Percentiles rank a stretch among this genome's conserved stretches.
phyloP scores from a whole-genome alignment of 1,140 invertebrate genomes.

The Drosophila setifemur region DNA sequence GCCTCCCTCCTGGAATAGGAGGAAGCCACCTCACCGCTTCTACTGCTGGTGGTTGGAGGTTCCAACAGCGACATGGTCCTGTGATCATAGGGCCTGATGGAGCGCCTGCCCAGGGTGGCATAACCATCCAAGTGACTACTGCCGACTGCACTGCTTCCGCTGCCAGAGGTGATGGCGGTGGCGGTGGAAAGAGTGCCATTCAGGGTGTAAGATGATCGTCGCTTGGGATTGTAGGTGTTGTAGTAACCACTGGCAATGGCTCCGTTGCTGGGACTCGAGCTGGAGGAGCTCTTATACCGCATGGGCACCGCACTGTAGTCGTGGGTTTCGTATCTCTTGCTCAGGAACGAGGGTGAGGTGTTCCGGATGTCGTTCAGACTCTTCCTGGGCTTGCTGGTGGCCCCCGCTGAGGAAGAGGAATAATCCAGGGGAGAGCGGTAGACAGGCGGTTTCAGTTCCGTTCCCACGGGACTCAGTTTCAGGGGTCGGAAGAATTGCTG shows the following conservation, averaged over 20 bases:
- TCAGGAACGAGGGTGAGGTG: slow-evolving; percentile 71
- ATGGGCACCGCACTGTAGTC: slow-evolving; percentile 67
- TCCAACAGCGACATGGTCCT: slow-evolving; percentile 78
- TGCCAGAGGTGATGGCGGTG: slow-evolving; percentile 28
- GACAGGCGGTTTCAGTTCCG: slow-evolving; percentile 74
- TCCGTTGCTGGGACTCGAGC: slow-evolving; percentile 72
- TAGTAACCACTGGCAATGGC: slow-evolving; percentile 61
- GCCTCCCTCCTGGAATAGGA: slow-evolving; percentile 62
- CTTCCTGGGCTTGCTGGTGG: slow-evolving; percentile 68
- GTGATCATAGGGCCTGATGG: slow-evolving; percentile 72
- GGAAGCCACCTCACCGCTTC: slow-evolving; percentile 22
- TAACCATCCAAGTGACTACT: slow-evolving; percentile 69
- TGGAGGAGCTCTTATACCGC: slow-evolving; percentile 71
- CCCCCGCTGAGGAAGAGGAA: slow-evolving; percentile 27
- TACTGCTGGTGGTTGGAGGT: slow-evolving; percentile 44
- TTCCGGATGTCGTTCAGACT: slow-evolving; percentile 78
- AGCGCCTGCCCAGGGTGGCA: slow-evolving; percentile 74
- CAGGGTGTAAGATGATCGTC: slow-evolving; percentile 73
- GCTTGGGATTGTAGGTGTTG: slow-evolving; percentile 79
- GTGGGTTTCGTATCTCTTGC: slow-evolving; percentile 61
- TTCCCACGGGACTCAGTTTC: slow-evolving; percentile 75
- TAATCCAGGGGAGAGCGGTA: slow-evolving; percentile 73
- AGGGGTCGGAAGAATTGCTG: slow-evolving; percentile 77
- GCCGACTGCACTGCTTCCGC: slow-evolving; percentile 20
- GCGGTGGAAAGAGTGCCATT: slow-evolving; percentile 59